These are phyloP conservation scores for Hydrolagus colliei DNA, from an alignment of 2,797 vertebrate species.

Conservation along the genomic window DNA sequence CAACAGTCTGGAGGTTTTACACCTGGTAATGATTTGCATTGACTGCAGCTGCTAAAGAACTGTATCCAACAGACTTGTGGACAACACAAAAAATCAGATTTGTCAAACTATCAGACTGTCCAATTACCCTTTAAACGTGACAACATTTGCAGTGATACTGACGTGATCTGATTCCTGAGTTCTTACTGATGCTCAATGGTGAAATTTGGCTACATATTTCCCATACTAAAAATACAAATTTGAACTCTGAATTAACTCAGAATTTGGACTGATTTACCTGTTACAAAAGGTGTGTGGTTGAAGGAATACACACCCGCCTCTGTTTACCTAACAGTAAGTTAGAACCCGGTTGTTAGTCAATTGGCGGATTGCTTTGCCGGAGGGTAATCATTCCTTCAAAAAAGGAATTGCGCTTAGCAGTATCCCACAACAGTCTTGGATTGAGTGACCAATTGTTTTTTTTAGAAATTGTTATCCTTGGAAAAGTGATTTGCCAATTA, in stretches of 20 bases:
- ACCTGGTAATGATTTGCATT: no score
- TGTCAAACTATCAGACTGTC: neutral
- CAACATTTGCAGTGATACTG: no score
- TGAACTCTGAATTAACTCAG: neutral
- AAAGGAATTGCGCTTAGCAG: no score
- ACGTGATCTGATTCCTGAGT: neutral
- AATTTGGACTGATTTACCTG: neutral
- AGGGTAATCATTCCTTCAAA: no score
- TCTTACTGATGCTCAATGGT: neutral
- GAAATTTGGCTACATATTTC: neutral
- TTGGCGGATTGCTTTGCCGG: no score
- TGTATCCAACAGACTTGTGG: neutral
- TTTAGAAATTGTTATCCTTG: no score
- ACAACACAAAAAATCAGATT: neutral
- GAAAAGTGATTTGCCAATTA: no score
- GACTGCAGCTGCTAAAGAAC: neutral
- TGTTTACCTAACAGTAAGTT: no score
- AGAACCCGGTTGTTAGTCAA: no score
- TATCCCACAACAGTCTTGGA: no score
- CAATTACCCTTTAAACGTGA: neutral
- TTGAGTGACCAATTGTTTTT: no score
- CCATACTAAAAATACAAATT: conserved; percentile 4
- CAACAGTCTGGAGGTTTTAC: no score
- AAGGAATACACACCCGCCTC: neutral
- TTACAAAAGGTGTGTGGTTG: neutral